Evolutionary conservation across 2,797 vertebrate genomes (phyloP).

Genomic region (Varecia variegata): DNA sequence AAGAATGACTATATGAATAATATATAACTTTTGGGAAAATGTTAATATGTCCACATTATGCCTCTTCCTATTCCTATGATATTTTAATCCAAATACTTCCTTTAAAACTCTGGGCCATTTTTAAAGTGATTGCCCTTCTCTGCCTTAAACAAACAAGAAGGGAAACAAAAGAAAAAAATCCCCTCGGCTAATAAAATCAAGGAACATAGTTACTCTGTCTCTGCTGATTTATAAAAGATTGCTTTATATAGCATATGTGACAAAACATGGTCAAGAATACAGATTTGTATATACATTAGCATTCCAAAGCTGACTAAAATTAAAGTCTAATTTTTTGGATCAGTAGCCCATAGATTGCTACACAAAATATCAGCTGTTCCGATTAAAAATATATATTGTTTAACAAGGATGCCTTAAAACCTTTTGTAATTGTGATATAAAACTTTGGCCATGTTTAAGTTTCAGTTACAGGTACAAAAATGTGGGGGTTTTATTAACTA

Average conservation of each 20-base stretch:
- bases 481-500: conserved; percentile 61
- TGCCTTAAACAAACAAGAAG: background rate
- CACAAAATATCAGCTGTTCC: background rate
- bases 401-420: conserved; percentile 53
- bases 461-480: conserved; percentile 52
- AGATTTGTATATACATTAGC: background rate
- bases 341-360: background rate
- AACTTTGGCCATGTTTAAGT: conserved; percentile 41
- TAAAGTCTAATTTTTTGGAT: background rate
- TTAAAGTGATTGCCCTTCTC: background rate
- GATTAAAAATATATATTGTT: conserved; percentile 8
- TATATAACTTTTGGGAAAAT: background rate
- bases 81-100: background rate
- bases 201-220: background rate
- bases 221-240: background rate
- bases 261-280: background rate
- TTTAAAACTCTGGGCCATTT: background rate
- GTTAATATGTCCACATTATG: background rate
- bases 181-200: background rate
- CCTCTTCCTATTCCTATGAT: background rate
- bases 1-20: background rate
- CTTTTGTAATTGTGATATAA: conserved; percentile 26
- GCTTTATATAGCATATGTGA: background rate
- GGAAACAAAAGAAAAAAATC: background rate
- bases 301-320: conserved; percentile 34